Base-by-base conservation (phyloP, 2,797 vertebrate species). In the Momotus momota region DNA sequence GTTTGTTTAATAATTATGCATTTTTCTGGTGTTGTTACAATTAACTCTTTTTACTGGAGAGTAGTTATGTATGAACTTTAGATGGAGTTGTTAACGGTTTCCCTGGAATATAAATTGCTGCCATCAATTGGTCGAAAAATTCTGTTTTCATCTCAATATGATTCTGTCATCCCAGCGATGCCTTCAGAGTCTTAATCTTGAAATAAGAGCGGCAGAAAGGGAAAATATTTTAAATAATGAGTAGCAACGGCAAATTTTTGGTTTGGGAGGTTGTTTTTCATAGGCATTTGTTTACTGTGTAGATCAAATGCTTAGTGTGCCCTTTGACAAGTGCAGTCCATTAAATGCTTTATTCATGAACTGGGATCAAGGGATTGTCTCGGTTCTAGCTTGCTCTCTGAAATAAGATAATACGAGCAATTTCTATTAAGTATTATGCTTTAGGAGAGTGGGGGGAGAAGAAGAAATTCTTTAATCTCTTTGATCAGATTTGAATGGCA, bases 281-380 rank as follows among this genome's bases (percentile, higher is more conserved):
- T 61, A 94, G 66, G 10, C 46, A 75, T 72, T 94, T 96, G 95
- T 96, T 96, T 96, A 94, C 83, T 92, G 67, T 94, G 38, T 94
- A 91, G 94, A 95, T 93, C 83, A 90, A 94, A 93, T 94, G 58
- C 87, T 84, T 94, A 88, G 81, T 81, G 61, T 95, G 92, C 88
- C 94, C 85, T 95, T 95, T 94, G 94, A 96, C 92, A 96, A 95
- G 84, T 70, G 61, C 65, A 90, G 91, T 95, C 96, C 94, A 80
- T 96, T 97, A 96, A 97, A 95, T 96, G 96, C 87, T 96, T 97
- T 97, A 96, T 97, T 97, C 94, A 97, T 97, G 94, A 97, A 82
- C 83, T 95, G 96, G 94, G 93, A 95, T 93, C 96, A 93, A 92
- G 97, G 86, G 94, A 96, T 94, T 95, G 91, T 94, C 90, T 97